Percentiles rank a stretch among this genome's conserved stretches.
phyloP scores from a whole-genome alignment of 2,888 invertebrate genomes.

The Ectemnius cavifrons region DNA sequence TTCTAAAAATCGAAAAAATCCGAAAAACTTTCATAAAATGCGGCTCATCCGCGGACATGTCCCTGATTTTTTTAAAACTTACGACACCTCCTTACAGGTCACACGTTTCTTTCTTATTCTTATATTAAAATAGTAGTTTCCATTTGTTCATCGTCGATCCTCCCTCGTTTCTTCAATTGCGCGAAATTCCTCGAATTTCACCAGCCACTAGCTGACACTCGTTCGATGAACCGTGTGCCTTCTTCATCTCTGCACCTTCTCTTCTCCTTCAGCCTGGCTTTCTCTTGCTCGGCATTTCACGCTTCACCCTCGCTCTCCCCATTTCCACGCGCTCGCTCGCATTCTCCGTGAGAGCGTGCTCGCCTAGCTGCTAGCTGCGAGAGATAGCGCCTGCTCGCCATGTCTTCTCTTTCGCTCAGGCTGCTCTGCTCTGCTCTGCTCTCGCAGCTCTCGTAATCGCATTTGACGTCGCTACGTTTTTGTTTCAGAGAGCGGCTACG shows the following conservation, averaged over 20 bases:
- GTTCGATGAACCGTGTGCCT: slow-evolving; percentile 65
- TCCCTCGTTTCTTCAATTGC: no score
- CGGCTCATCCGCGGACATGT: no score
- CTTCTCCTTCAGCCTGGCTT: background rate
- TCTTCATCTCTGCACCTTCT: slow-evolving; percentile 51
- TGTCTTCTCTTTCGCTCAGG: slow-evolving; percentile 67
- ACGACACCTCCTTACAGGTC: no score
- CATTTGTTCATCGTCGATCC: no score
- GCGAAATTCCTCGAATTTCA: no score
- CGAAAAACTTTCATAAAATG: no score
- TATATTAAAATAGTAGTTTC: no score
- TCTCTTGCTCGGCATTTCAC: background rate
- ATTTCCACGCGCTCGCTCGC: slow-evolving; percentile 3
- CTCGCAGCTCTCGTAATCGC: slow-evolving; percentile 77
- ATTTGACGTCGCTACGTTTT: slow-evolving; percentile 78
- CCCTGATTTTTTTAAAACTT: no score
- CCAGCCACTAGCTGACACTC: slow-evolving; percentile 28
- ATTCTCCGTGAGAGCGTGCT: slow-evolving; percentile 18
- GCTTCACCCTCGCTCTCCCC: background rate
- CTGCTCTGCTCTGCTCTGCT: slow-evolving; percentile 66
- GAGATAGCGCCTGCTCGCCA: slow-evolving; percentile 26
- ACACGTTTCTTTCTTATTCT: no score
- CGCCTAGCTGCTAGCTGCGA: slow-evolving; percentile 51
- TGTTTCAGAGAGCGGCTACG: slow-evolving; percentile 77
- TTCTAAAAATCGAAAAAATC: no score